Evolutionary conservation across 2,113 vertebrate genomes (phyloP).

Genomic region (Calypte anna): DNA sequence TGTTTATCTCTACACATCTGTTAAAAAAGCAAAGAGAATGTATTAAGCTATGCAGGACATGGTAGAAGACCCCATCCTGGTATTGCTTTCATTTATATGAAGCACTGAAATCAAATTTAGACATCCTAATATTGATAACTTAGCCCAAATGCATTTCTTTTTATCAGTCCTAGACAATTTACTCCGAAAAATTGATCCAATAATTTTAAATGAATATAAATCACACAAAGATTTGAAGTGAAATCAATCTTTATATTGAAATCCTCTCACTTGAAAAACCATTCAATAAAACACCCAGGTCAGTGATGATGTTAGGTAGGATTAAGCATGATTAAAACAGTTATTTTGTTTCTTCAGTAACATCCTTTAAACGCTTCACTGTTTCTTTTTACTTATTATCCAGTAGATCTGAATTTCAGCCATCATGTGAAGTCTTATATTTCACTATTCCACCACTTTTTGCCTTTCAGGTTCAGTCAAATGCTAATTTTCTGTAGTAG

Average conservation of each 20-base stretch:
- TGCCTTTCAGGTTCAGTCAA: not conserved
- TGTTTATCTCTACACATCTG: not conserved
- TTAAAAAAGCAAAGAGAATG: not conserved
- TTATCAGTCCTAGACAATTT: not conserved
- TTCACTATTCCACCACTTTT: not conserved
- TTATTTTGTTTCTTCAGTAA: not conserved
- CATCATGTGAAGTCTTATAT: not conserved
- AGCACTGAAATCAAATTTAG: not conserved
- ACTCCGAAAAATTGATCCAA: not conserved
- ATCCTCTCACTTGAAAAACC: not conserved
- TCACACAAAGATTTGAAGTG: not conserved
- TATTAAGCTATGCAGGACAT: not conserved
- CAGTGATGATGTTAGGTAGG: not conserved
- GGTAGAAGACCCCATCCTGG: not conserved
- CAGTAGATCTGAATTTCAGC: too few species aligned
- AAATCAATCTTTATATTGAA: not conserved
- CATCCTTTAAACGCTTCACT: not conserved
- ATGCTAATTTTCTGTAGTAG: not conserved
- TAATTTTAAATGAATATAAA: slow-evolving; percentile 17
- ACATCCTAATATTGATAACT: not conserved
- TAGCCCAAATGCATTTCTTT: not conserved
- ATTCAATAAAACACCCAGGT: not conserved
- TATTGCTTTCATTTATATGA: not conserved
- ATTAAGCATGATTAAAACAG: not conserved
- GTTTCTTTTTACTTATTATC: not conserved